Base-by-base conservation (phyloP, 1,140 invertebrate species). In the Vollenhovia emeryi region DNA sequence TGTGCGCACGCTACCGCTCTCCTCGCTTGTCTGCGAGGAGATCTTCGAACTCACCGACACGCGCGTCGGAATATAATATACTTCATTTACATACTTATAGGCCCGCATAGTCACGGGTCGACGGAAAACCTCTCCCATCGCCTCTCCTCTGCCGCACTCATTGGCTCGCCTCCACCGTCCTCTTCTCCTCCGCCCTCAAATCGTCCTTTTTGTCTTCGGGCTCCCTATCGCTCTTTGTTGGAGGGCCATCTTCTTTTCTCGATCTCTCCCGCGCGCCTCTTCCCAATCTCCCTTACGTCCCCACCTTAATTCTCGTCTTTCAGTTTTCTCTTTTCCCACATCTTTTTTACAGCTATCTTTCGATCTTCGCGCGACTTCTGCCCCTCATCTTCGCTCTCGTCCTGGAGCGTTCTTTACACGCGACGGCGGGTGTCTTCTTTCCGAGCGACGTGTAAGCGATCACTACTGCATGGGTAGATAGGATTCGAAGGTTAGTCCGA, bases 71-170 rank as follows among this genome's bases (percentile, higher is more conserved):
- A 92, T 93, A 92, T 93, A 93, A 93, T 93, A 91, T 90, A 87
- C 84, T 62, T 84, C 89, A 94, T 94, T 93, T 93, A 92, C 93
- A 94, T 94, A 92, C 91, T 91, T 90, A 90, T 88, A 90, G 89
- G 88, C 86, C 84, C 87, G 75, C 86, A 88, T 69, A 87, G 27
- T 64, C 48, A 86, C 55, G 60, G 71, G 86, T 88, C 87, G 83
- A 91, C 91, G 87, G 89, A 79, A 88, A 89, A 88, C 45, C 69
- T 85, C 83, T 64, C 78, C 86, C 59, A 69, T 83, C 33, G 7
- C n/a, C n/a, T n/a, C 40, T 57, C 9, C 55, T 59, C 75, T 45
- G 21, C 21, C 43, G 3, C n/a, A 64, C 11, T 45, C 83, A 21
- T 71, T 43, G 24, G 43, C 50, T n/a, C 11, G 33, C 15, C 27